Evolutionary conservation across 2,113 vertebrate species (phyloP).

Genomic region (Falco punctatus): DNA sequence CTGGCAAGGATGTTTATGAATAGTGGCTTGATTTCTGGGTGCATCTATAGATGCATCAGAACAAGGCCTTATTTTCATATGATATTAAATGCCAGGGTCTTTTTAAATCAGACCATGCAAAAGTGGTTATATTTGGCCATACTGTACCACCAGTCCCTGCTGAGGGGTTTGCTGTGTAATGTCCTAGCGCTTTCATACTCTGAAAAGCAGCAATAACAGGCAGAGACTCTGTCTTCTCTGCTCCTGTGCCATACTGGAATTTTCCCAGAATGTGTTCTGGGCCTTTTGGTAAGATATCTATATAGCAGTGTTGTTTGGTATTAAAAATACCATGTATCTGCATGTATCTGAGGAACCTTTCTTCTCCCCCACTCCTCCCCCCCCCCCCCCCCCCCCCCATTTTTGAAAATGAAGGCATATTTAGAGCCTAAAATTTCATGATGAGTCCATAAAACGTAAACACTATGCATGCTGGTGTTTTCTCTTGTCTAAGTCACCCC

Average conservation of each 20-base stretch:
- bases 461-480: not conserved
- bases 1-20: not conserved
- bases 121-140: not conserved
- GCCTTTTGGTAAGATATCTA: not conserved
- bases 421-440: not conserved
- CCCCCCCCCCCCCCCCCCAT: not conserved
- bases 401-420: not conserved
- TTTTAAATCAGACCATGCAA: not conserved
- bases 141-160: not conserved
- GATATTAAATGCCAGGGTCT: not conserved
- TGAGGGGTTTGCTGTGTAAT: not conserved
- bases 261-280: not conserved
- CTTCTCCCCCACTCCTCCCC: rapidly evolving
- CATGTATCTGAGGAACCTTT: not conserved
- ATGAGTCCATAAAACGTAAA: not conserved
- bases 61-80: not conserved
- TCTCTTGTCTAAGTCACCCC: not conserved
- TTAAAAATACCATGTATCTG: not conserved
- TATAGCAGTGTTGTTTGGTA: not conserved
- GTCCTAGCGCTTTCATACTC: not conserved
- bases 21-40: not conserved
- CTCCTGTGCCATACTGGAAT: not conserved
- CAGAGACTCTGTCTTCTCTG: not conserved
- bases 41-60: not conserved
- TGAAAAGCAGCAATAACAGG: not conserved